Evolutionary conservation across 2,888 invertebrate genomes (phyloP).

Genomic region (Parascotia fuliginaria): DNA sequence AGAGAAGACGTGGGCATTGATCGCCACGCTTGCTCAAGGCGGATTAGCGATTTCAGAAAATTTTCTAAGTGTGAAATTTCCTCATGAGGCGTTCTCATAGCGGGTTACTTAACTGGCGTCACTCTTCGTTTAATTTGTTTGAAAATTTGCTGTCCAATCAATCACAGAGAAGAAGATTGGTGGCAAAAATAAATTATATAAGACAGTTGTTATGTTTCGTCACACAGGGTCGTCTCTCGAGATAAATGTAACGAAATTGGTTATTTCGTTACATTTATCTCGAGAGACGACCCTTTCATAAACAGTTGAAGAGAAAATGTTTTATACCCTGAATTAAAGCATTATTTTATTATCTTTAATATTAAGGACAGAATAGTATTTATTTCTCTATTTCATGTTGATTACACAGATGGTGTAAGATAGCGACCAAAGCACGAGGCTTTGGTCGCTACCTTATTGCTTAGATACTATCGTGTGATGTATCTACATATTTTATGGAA

Average conservation of each 20-base stretch:
- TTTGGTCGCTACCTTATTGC: no score
- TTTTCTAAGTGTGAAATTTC: no score
- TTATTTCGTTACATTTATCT: no score
- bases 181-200: conserved; percentile 50
- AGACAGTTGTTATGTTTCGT: conserved; percentile 52
- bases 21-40: no score
- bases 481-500: no score
- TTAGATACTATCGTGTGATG: no score
- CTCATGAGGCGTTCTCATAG: background rate
- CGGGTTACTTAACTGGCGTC: background rate
- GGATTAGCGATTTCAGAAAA: no score
- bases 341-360: background rate
- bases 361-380: no score
- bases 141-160: conserved; percentile 10
- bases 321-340: background rate
- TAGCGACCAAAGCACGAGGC: no score
- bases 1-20: no score
- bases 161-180: conserved; percentile 13
- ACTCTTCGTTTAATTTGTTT: background rate
- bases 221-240: conserved; percentile 45
- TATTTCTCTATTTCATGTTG: no score
- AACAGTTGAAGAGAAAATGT: conserved; percentile 19
- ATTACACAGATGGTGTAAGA: no score
- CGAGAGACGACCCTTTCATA: conserved; percentile 48
- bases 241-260: conserved; percentile 48